Evolutionary conservation across 2,113 vertebrate species (phyloP).

Genomic region (Rhinoptilus africanus): DNA sequence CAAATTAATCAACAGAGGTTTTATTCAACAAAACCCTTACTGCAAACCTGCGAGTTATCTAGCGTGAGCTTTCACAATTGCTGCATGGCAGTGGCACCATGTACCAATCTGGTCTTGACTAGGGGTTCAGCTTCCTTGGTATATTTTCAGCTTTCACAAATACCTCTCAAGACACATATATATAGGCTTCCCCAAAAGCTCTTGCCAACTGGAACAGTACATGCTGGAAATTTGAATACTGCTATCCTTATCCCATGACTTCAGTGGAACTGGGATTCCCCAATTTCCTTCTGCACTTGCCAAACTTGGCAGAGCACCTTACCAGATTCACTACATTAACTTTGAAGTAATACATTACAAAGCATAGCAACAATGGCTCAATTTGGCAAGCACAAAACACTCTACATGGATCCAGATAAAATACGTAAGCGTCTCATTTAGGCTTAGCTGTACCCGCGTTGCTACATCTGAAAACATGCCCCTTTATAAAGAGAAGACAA

Average conservation of each 20-base stretch:
- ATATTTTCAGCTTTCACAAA: not conserved
- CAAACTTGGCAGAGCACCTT: slow-evolving; percentile 37
- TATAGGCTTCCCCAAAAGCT: not conserved
- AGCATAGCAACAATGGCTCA: slow-evolving; percentile 7
- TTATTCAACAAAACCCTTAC: not conserved
- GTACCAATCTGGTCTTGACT: not conserved
- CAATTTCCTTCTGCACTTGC: slow-evolving; percentile 8
- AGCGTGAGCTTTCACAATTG: not conserved
- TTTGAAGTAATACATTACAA: slow-evolving; percentile 29
- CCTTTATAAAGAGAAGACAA: not conserved
- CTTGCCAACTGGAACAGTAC: not conserved
- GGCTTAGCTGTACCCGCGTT: not conserved
- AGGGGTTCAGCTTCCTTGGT: not conserved
- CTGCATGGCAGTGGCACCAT: not conserved
- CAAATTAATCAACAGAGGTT: not conserved
- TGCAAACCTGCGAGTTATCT: not conserved
- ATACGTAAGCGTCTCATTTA: slow-evolving; percentile 16
- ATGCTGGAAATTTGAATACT: not conserved
- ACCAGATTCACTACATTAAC: slow-evolving; percentile 54
- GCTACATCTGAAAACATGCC: slow-evolving; percentile 9
- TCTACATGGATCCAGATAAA: slow-evolving; percentile 11
- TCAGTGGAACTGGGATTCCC: not conserved
- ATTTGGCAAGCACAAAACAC: slow-evolving; percentile 31
- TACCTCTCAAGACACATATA: not conserved
- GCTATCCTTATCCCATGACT: not conserved